These are phyloP conservation scores for Muscidifurax raptorellus DNA, from an alignment of 1,140 invertebrate genomes.

Conservation along the genomic window DNA sequence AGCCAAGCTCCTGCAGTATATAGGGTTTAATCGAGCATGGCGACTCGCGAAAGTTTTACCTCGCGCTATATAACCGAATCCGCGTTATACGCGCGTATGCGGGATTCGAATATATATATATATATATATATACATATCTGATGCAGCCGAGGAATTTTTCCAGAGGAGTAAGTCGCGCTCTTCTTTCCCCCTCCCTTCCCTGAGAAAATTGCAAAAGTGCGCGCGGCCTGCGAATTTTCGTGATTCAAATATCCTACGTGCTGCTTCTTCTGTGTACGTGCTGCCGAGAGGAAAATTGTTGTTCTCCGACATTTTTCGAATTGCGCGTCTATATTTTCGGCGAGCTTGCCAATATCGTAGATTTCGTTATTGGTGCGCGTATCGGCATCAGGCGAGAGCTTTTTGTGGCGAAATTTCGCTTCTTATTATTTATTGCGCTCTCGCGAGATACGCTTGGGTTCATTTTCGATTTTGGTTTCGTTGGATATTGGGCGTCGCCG, in stretches of 20 bases:
- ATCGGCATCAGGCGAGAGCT: too few relatives aligned
- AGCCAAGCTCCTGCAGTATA: background rate
- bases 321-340: background rate
- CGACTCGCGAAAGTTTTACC: background rate
- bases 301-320: background rate
- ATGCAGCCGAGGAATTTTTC: background rate
- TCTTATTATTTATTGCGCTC: too few relatives aligned
- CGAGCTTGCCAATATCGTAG: too few relatives aligned
- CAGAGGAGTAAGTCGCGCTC: too few relatives aligned
- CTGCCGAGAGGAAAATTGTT: background rate
- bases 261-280: background rate
- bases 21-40: slow-evolving; percentile 17
- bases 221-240: background rate
- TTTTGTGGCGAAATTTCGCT: too few relatives aligned
- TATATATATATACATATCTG: too few relatives aligned
- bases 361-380: too few relatives aligned
- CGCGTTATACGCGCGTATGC: too few relatives aligned
- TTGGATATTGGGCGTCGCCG: too few relatives aligned
- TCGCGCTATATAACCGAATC: background rate
- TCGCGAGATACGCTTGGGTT: too few relatives aligned
- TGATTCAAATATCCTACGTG: background rate
- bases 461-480: too few relatives aligned
- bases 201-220: background rate
- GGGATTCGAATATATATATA: too few relatives aligned
- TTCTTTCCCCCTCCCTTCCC: background rate